A percentile compares a stretch with the other conserved stretches of the same genome.
These are phyloP conservation scores for Montipora sp. DNA, from an alignment of 64 coral and sea anemone species.

Conservation along the genomic window DNA sequence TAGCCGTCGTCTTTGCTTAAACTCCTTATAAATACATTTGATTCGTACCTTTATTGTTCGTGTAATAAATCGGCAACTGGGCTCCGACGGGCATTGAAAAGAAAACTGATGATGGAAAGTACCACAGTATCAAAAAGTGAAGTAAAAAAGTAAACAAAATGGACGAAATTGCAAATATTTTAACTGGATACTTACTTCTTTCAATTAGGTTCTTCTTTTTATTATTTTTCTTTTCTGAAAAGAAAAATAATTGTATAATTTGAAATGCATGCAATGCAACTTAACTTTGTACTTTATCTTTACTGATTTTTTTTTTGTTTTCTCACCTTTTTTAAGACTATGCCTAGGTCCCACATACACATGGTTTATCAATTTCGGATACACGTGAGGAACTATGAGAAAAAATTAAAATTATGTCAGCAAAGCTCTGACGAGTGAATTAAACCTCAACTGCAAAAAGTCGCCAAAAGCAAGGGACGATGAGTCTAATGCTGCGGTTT, in stretches of 20 bases:
- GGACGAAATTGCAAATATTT: not conserved
- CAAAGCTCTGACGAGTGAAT: too few relatives aligned
- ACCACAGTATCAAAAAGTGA: not conserved
- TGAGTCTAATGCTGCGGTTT: too few relatives aligned
- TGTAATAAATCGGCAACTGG: conserved; percentile 73
- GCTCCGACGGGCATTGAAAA: conserved; percentile 85
- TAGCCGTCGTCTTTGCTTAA: too few relatives aligned
- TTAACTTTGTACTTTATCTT: not conserved
- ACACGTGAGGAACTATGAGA: not conserved
- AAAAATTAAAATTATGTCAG: not conserved
- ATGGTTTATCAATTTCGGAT: conserved; percentile 13
- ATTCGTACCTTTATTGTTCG: conserved; percentile 30
- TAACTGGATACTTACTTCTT: conserved; percentile 66
- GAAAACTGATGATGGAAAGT: conserved; percentile 73
- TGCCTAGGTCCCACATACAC: not conserved
- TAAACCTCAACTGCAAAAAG: too few relatives aligned
- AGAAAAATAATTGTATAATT: not conserved
- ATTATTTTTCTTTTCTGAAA: conserved; percentile 32
- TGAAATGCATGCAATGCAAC: too few relatives aligned
- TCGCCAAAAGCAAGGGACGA: too few relatives aligned
- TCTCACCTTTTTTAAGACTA: conserved; percentile 7
- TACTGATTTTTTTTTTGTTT: not conserved
- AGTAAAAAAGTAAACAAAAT: too few relatives aligned
- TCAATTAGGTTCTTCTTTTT: conserved; percentile 75
- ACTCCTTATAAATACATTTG: too few relatives aligned